These are phyloP conservation scores for Centropyge bicolor DNA, from an alignment of 2,797 vertebrate species.

Conservation along the genomic window DNA sequence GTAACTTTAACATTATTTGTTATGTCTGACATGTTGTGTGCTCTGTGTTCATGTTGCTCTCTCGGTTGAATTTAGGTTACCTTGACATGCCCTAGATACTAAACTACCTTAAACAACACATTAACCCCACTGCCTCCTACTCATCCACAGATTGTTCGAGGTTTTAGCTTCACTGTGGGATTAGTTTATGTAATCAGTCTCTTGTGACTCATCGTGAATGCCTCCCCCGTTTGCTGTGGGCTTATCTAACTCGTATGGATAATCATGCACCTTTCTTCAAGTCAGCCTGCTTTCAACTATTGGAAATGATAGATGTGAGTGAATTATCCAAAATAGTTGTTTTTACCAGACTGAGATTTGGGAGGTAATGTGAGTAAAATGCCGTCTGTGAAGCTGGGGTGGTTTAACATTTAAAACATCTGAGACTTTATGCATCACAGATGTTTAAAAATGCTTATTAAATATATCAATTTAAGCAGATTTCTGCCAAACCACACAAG, in stretches of 20 bases:
- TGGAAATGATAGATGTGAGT: constrained; percentile 46
- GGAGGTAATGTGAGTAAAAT: constrained; percentile 10
- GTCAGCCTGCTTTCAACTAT: constrained; percentile 51
- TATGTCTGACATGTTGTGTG: not conserved
- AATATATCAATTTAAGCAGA: not conserved
- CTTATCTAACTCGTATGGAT: constrained; percentile 67
- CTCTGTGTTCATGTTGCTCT: constrained; percentile 36
- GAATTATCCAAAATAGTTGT: constrained; percentile 25
- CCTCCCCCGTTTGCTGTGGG: constrained; percentile 71
- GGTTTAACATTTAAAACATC: constrained; percentile 31
- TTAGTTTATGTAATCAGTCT: constrained; percentile 80
- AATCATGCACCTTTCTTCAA: constrained; percentile 65
- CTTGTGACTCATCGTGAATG: constrained; percentile 74
- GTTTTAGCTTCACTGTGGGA: constrained; percentile 72
- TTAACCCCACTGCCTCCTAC: constrained; percentile 70
- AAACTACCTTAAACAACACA: constrained; percentile 69
- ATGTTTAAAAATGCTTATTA: not conserved
- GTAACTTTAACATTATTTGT: constrained; percentile 18
- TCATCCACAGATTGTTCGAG: constrained; percentile 67
- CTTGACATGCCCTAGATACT: constrained; percentile 55
- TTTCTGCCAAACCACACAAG: constrained; percentile 2
- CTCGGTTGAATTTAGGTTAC: constrained; percentile 36
- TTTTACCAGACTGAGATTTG: constrained; percentile 20
- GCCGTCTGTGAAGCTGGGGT: not conserved
- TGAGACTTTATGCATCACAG: not conserved